These are phyloP conservation scores for Pantherophis vulpinus DNA, from an alignment of 2,797 vertebrate genomes.

Conservation along the genomic window DNA sequence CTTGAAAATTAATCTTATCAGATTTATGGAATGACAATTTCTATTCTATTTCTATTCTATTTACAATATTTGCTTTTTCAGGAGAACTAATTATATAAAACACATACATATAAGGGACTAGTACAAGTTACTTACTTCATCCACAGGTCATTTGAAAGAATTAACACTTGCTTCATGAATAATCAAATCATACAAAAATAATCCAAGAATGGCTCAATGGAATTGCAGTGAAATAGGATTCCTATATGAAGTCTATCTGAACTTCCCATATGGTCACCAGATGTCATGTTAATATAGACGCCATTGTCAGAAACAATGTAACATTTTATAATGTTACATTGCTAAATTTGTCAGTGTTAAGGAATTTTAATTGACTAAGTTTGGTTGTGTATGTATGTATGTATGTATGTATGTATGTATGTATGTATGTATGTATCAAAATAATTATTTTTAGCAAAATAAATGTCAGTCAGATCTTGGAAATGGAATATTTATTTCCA, in stretches of 20 bases:
- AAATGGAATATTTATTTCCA: background rate
- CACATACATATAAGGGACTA: background rate
- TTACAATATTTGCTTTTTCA: background rate
- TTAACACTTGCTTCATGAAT: fast-evolving
- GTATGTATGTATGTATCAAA: background rate
- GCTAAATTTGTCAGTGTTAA: background rate
- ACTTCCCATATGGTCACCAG: constrained; percentile 59
- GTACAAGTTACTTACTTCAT: background rate
- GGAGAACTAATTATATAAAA: background rate
- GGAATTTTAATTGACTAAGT: background rate
- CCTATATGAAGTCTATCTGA: constrained; percentile 28
- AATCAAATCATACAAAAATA: background rate
- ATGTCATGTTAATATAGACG: constrained; percentile 63
- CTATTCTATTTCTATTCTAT: background rate
- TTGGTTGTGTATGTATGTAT: background rate
- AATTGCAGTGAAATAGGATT: background rate
- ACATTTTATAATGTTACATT: background rate
- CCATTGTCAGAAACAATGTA: background rate
- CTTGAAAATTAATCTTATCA: background rate
- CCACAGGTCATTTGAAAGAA: background rate
- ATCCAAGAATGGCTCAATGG: background rate
- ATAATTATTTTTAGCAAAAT: background rate
- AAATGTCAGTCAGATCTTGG: background rate
- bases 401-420: background rate
- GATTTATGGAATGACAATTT: background rate